A percentile compares a stretch with the other conserved stretches of the same genome.
Conservation (phyloP, 2,797 vertebrate genomes). For the Siniperca scherzeri region DNA sequence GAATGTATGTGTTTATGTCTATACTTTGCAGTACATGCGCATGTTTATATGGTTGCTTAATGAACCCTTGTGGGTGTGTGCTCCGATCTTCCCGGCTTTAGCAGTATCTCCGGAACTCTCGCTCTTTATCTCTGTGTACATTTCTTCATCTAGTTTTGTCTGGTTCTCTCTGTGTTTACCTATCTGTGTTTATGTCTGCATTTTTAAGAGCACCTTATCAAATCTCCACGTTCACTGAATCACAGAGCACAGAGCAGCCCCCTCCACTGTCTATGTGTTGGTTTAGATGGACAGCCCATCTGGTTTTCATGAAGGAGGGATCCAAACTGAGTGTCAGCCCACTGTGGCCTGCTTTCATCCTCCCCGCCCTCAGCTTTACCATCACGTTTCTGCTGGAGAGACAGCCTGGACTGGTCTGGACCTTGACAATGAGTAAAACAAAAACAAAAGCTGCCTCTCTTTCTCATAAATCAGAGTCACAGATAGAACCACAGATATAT, state of each 20-base stretch:
- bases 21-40: slow-evolving; percentile 20
- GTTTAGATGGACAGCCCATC: slow-evolving; percentile 74
- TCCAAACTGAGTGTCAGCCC: slow-evolving; percentile 57
- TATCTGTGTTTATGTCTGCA: slow-evolving; percentile 70
- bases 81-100: slow-evolving; percentile 62
- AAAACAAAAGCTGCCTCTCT: slow-evolving; percentile 28
- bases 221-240: slow-evolving; percentile 56
- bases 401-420: slow-evolving; percentile 30
- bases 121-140: slow-evolving; percentile 63
- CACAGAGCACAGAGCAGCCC: slow-evolving; percentile 35
- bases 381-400: slow-evolving; percentile 45
- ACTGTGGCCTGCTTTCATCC: slow-evolving; percentile 69
- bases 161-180: slow-evolving; percentile 37
- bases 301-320: slow-evolving; percentile 76
- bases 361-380: slow-evolving; percentile 22
- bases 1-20: slow-evolving; percentile 58
- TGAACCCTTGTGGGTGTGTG: slow-evolving; percentile 64
- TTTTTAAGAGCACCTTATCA: slow-evolving; percentile 43
- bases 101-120: slow-evolving; percentile 46
- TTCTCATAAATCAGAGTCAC: slow-evolving; percentile 26
- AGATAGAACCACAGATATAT: not conserved
- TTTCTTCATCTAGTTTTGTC: slow-evolving; percentile 67
- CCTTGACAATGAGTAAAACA: slow-evolving; percentile 41
- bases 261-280: slow-evolving; percentile 24
- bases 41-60: slow-evolving; percentile 66